A percentile compares a stretch with the other conserved stretches of the same genome.
These are phyloP conservation scores for Pogonophryne albipinna DNA, from an alignment of 2,797 vertebrate genomes.

Conservation along the genomic window DNA sequence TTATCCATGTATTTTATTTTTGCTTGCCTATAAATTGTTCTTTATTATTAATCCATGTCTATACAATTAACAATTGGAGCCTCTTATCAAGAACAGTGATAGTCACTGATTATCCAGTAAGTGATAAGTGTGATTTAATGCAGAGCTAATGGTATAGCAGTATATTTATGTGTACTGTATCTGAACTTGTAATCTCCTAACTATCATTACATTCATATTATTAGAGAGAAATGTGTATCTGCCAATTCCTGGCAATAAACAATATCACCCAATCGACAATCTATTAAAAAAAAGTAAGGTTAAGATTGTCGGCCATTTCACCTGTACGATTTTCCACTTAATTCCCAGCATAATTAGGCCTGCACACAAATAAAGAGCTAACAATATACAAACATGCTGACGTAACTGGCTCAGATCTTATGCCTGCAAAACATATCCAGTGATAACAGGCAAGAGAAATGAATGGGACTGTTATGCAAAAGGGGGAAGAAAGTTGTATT, in stretches of 20 bases:
- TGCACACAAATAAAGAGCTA: constrained; percentile 29
- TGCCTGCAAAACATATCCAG: constrained; percentile 41
- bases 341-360: constrained; percentile 19
- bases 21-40: constrained; percentile 18
- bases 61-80: neutral
- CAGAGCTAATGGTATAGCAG: neutral
- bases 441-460: constrained; percentile 60
- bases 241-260: neutral
- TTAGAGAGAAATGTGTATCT: neutral
- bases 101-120: neutral
- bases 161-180: neutral
- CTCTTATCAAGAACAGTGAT: neutral
- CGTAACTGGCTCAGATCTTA: constrained; percentile 36
- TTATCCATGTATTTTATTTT: neutral
- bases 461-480: constrained; percentile 72
- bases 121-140: neutral
- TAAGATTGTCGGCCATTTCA: neutral
- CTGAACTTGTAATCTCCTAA: neutral
- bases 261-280: neutral
- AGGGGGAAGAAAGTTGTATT: constrained; percentile 53
- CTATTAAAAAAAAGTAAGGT: neutral
- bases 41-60: neutral
- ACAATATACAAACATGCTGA: constrained; percentile 38
- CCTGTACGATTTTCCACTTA: neutral
- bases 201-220: neutral